Percentiles rank a stretch among this genome's conserved stretches.
Conservation (phyloP, 2,113 vertebrate genomes). For the Pantherophis guttatus region DNA sequence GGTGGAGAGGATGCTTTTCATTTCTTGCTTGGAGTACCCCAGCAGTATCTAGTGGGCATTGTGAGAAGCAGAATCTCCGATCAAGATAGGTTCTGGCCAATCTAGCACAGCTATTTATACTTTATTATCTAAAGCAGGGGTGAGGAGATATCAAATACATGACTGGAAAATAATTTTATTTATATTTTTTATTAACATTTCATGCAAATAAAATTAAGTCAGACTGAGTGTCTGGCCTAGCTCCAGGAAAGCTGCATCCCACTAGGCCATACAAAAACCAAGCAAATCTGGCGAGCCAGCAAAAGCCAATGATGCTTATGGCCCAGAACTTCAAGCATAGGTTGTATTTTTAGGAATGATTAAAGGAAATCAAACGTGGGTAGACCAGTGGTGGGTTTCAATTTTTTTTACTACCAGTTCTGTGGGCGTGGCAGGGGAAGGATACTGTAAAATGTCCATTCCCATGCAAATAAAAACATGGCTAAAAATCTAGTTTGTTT, state of each 20-base stretch:
- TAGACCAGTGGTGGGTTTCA: too few relatives aligned
- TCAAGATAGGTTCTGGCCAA: background rate
- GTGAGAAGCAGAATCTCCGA: background rate
- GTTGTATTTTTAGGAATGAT: background rate
- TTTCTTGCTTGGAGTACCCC: background rate
- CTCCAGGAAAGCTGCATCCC: background rate
- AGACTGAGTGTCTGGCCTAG: background rate
- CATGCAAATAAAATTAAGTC: background rate
- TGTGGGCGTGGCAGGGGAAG: too few relatives aligned
- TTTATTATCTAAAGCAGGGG: background rate
- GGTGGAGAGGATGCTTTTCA: background rate
- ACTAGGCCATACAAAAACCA: background rate
- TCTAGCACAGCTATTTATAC: background rate
- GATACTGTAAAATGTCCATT: too few relatives aligned
- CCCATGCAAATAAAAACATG: background rate
- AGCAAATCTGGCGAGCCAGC: background rate
- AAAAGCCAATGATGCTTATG: background rate
- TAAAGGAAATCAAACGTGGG: background rate
- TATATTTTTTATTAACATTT: background rate
- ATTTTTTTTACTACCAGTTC: too few relatives aligned
- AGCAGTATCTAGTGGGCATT: background rate
- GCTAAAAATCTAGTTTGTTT: background rate
- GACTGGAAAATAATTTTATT: background rate
- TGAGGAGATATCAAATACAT: background rate
- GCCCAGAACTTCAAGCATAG: background rate